Conservation (phyloP, 2,797 vertebrate genomes). For the Urocyon cinereoargenteus region DNA sequence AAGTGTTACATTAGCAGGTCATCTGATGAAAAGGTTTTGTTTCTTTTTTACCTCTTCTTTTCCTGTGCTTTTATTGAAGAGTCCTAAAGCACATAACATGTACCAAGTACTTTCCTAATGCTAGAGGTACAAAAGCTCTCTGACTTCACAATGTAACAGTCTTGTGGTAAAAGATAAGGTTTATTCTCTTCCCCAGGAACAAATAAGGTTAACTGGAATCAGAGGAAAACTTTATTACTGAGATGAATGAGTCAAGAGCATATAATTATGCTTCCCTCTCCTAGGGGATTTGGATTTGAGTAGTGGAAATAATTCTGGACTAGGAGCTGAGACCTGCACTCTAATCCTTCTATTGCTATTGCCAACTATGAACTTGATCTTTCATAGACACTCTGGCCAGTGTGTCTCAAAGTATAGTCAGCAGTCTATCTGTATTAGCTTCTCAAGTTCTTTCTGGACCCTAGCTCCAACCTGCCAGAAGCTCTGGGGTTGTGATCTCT, state of each 20-base stretch:
- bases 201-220: slow-evolving; percentile 1
- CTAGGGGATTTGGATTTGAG: slow-evolving; percentile 25
- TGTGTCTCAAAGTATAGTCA: not conserved
- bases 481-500: not conserved
- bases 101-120: not conserved
- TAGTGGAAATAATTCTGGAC: not conserved
- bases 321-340: not conserved
- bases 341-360: not conserved
- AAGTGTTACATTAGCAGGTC: not conserved
- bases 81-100: not conserved
- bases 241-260: not conserved
- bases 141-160: not conserved
- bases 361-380: slow-evolving; percentile 10
- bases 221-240: not conserved
- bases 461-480: not conserved
- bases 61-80: slow-evolving; percentile 3
- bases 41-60: slow-evolving; percentile 29
- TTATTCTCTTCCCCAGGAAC: slow-evolving; percentile 37
- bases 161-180: slow-evolving; percentile 38
- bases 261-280: not conserved
- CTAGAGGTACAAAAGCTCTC: slow-evolving; percentile 29
- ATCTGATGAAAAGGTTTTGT: not conserved
- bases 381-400: not conserved
- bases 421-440: not conserved
- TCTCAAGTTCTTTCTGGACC: slow-evolving; percentile 21